These are phyloP conservation scores for Falco biarmicus DNA, from an alignment of 2,797 vertebrate genomes.

Conservation along the genomic window DNA sequence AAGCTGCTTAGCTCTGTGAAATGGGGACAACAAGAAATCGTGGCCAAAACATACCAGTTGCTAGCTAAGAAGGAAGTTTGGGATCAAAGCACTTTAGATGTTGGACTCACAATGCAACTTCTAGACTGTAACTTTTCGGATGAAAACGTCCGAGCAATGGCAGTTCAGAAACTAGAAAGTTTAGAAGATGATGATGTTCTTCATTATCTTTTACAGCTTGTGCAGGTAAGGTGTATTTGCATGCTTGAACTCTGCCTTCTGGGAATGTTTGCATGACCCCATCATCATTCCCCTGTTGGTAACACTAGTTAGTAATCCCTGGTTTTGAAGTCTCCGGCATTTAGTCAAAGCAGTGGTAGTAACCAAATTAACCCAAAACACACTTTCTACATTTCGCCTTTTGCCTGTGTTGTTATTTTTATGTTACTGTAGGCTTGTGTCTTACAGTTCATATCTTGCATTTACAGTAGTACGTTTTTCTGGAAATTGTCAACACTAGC, in stretches of 20 bases:
- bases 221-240: slow-evolving; percentile 84
- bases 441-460: background rate
- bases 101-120: slow-evolving; percentile 95
- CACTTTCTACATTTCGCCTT: background rate
- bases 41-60: slow-evolving; percentile 88
- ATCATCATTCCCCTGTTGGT: background rate
- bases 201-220: slow-evolving; percentile 94
- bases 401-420: background rate
- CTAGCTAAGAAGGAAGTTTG: slow-evolving; percentile 89
- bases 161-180: slow-evolving; percentile 94
- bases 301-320: background rate
- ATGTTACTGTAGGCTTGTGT: background rate
- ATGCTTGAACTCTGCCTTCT: background rate
- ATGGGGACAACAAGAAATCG: slow-evolving; percentile 95
- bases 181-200: slow-evolving; percentile 94
- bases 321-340: background rate
- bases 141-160: slow-evolving; percentile 93
- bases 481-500: background rate
- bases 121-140: slow-evolving; percentile 97
- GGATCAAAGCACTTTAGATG: slow-evolving; percentile 92
- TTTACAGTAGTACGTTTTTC: background rate
- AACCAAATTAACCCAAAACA: background rate
- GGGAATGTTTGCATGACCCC: slow-evolving; percentile 29
- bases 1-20: slow-evolving; percentile 95
- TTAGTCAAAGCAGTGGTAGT: background rate